Conservation (phyloP, 2,113 vertebrate species). For the Alosa alosa region DNA sequence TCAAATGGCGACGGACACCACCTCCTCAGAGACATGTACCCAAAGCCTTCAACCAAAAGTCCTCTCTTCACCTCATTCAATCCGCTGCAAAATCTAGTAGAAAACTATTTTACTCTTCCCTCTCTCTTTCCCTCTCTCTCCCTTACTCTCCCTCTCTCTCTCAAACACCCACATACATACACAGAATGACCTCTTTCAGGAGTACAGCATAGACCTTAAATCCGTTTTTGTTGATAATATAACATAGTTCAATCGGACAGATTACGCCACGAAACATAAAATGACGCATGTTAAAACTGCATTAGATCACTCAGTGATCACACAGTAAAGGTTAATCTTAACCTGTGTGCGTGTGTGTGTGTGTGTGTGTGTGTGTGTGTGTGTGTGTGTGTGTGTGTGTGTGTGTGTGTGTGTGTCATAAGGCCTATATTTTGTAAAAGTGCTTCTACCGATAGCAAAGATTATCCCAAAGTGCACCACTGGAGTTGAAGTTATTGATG, state of each 20-base stretch:
- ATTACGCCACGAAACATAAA: background rate
- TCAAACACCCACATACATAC: background rate
- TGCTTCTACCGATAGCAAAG: too few relatives aligned
- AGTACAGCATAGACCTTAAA: background rate
- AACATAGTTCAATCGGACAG: background rate
- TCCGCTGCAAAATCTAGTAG: background rate
- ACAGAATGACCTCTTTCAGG: background rate
- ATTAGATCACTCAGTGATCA: background rate
- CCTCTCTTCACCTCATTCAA: conserved; percentile 43
- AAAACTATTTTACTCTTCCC: background rate
- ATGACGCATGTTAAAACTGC: background rate
- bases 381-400: background rate
- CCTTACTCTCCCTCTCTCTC: background rate
- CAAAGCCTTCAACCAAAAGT: conserved; percentile 46
- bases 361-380: background rate
- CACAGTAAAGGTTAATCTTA: background rate
- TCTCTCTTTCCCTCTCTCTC: background rate
- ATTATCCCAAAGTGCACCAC: too few relatives aligned
- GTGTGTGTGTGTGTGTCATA: background rate
- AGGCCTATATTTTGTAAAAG: too few relatives aligned
- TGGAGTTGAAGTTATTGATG: background rate
- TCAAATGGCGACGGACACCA: conserved; percentile 72
- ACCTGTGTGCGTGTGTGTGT: background rate
- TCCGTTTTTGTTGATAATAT: background rate
- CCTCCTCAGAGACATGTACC: conserved; percentile 62